These are phyloP conservation scores for Amiota mariae DNA, from an alignment of 2,888 invertebrate species.

Conservation along the genomic window DNA sequence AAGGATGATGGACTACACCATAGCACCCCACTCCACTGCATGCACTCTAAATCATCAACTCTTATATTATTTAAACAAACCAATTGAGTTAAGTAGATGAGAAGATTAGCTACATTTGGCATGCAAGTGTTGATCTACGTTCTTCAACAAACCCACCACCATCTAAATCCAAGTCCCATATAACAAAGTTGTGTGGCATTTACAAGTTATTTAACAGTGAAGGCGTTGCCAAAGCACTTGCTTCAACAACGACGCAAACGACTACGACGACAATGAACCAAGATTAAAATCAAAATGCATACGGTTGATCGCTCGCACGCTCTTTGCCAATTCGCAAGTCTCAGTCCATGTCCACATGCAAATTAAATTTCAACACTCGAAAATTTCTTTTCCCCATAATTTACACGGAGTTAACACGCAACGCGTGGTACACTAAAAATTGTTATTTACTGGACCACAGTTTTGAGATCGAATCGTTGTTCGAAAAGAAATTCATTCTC, in stretches of 20 bases:
- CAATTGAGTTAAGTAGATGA: too few relatives aligned
- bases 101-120: not conserved
- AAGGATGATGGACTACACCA: too few relatives aligned
- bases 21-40: too few relatives aligned
- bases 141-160: too few relatives aligned
- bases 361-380: conserved; percentile 66
- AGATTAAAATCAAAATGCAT: conserved; percentile 17
- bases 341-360: conserved; percentile 54
- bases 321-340: not conserved
- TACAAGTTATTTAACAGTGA: conserved; percentile 19
- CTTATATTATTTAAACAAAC: too few relatives aligned
- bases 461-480: conserved; percentile 39
- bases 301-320: not conserved
- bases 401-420: conserved; percentile 66
- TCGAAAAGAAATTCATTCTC: conserved; percentile 61
- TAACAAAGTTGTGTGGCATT: not conserved
- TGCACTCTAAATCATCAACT: too few relatives aligned
- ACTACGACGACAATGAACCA: not conserved
- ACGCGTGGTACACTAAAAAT: conserved; percentile 34
- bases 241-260: not conserved
- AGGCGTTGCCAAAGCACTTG: not conserved
- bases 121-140: not conserved
- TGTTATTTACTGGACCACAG: not conserved
- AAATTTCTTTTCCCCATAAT: conserved; percentile 54
- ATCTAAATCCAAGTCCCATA: too few relatives aligned